A percentile compares a stretch with the other conserved stretches of the same genome.
Evolutionary conservation across 2,113 vertebrate species (phyloP).

Genomic region (Macaca mulatta): DNA sequence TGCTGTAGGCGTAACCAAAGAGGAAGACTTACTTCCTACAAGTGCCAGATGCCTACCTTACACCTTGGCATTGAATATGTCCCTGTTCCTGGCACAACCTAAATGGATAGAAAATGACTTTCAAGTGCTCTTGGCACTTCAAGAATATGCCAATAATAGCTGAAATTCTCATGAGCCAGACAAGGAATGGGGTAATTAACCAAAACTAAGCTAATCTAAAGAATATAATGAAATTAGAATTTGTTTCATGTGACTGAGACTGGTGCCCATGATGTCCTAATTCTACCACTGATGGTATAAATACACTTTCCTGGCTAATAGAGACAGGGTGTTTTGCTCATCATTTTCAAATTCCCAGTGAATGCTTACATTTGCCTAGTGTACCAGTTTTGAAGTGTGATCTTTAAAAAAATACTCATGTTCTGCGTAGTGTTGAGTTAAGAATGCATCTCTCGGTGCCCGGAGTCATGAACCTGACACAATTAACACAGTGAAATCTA

Average conservation of each 20-base stretch:
- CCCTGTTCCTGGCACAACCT: not conserved
- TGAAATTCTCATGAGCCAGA: not conserved
- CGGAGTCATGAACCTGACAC: conserved; percentile 64
- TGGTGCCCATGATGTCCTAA: not conserved
- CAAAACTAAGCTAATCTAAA: not conserved
- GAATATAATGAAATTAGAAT: not conserved
- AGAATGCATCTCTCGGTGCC: conserved; percentile 42
- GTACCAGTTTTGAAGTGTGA: conserved; percentile 55
- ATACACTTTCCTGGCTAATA: not conserved
- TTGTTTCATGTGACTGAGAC: not conserved
- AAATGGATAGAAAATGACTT: not conserved
- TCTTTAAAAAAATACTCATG: conserved; percentile 62
- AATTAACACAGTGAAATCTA: conserved; percentile 70
- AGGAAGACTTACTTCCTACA: no score
- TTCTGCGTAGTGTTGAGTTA: conserved; percentile 58
- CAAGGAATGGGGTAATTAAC: not conserved
- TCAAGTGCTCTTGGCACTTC: not conserved
- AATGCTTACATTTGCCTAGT: conserved; percentile 51
- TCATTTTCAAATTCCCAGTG: not conserved
- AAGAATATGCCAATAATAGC: not conserved
- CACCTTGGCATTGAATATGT: not conserved
- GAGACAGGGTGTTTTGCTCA: not conserved
- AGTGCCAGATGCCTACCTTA: no score
- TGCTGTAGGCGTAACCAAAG: not conserved
- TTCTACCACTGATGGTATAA: not conserved